These are phyloP conservation scores for Melozone crissalis DNA, from an alignment of 2,113 vertebrate species.

Conservation along the genomic window DNA sequence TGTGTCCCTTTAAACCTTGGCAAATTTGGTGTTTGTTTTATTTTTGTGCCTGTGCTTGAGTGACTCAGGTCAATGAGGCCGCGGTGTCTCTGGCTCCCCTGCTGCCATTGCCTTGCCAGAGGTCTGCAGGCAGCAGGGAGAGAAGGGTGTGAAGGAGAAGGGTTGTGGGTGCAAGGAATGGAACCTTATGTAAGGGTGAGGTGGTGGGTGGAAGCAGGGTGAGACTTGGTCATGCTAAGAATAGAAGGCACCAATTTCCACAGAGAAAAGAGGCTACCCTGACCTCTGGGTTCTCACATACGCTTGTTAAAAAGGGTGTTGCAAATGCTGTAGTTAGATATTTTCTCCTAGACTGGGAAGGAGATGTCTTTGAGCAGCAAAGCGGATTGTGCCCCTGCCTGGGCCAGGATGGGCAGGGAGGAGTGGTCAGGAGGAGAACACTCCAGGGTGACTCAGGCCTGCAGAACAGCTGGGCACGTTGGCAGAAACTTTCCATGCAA, in stretches of 20 bases:
- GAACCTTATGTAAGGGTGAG: neutral
- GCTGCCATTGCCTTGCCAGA: neutral
- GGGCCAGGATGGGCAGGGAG: neutral
- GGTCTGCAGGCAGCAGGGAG: neutral
- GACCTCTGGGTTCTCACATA: neutral
- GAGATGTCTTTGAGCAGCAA: neutral
- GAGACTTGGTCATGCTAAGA: neutral
- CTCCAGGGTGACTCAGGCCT: neutral
- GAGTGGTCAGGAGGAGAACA: neutral
- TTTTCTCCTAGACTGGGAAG: neutral
- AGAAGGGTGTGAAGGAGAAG: neutral
- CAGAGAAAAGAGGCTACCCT: neutral
- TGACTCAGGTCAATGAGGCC: neutral
- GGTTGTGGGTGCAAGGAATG: neutral
- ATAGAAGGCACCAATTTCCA: neutral
- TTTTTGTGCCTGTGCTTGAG: neutral
- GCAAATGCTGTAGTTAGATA: neutral
- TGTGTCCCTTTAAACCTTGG: neutral
- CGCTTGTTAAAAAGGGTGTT: neutral
- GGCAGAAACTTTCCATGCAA: neutral
- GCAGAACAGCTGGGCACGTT: neutral
- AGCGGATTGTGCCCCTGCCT: neutral
- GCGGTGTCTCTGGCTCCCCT: accelerated
- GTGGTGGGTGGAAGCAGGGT: neutral
- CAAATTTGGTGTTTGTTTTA: neutral